phyloP scores from a whole-genome alignment of 2,888 invertebrate species.

The Acanthosepion lycidas region DNA sequence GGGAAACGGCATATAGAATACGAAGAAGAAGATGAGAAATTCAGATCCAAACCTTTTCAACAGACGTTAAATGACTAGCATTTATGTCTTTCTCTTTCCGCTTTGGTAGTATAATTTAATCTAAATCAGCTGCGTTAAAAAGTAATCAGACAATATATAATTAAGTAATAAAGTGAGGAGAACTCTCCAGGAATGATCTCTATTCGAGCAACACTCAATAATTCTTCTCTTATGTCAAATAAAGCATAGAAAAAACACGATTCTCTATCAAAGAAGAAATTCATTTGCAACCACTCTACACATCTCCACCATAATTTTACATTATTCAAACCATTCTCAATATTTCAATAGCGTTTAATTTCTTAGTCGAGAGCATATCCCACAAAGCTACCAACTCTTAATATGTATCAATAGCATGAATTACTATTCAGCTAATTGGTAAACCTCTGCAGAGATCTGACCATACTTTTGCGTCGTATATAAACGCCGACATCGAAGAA shows the following conservation, averaged over 20 bases:
- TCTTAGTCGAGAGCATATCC: neutral
- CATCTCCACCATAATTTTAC: neutral
- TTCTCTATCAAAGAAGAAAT: neutral
- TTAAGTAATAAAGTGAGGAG: neutral
- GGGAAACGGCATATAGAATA: too few species aligned
- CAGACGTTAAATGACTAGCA: too few species aligned
- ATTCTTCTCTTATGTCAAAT: neutral
- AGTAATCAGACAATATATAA: neutral
- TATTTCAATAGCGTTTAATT: conserved; percentile 12
- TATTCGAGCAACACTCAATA: neutral
- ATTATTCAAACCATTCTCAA: neutral
- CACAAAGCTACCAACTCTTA: conserved; percentile 3
- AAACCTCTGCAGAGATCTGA: neutral
- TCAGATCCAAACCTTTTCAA: too few species aligned
- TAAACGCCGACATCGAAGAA: neutral
- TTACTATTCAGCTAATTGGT: neutral
- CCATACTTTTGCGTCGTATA: neutral
- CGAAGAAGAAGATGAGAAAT: too few species aligned
- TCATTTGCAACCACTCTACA: neutral
- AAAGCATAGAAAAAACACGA: neutral
- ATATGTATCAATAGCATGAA: neutral
- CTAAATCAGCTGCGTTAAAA: neutral
- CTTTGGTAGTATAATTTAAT: neutral
- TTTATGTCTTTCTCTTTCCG: too few species aligned
- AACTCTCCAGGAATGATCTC: neutral